Conservation (phyloP, 2,797 vertebrate genomes). For the Acestrorhynchus altus region DNA sequence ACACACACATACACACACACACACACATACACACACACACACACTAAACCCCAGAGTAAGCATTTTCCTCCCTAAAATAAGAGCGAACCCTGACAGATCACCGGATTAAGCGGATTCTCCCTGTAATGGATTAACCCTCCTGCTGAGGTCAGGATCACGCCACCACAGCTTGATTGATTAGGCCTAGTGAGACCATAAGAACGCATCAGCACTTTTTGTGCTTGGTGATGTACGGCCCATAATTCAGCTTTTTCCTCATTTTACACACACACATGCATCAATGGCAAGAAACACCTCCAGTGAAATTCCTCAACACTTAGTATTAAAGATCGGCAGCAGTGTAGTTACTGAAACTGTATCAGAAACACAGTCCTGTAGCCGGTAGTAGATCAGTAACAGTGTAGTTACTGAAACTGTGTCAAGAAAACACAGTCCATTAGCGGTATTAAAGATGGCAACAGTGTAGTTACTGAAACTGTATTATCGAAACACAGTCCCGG, state of each 20-base stretch:
- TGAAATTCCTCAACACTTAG: too few species aligned
- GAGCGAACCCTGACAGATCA: conserved; percentile 67
- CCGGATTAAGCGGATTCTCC: conserved; percentile 82
- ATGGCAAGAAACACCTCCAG: too few species aligned
- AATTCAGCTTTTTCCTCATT: neutral
- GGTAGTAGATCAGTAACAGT: too few species aligned
- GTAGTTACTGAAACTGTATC: too few species aligned
- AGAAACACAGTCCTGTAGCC: too few species aligned
- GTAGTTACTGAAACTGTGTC: too few species aligned
- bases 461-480: too few species aligned
- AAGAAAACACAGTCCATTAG: too few species aligned
- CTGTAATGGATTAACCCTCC: conserved; percentile 81
- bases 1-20: conserved; percentile 31
- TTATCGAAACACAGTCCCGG: too few species aligned
- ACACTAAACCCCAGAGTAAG: conserved; percentile 65
- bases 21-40: conserved; percentile 29
- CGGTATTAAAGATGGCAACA: too few species aligned
- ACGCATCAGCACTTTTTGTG: conserved; percentile 80
- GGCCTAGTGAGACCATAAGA: conserved; percentile 74
- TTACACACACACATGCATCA: too few species aligned
- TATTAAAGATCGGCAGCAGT: too few species aligned
- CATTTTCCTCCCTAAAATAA: conserved; percentile 68
- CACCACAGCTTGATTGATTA: conserved; percentile 80
- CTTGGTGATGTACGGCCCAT: neutral
- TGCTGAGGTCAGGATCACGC: conserved; percentile 72